phyloP scores from a whole-genome alignment of 2,113 vertebrate genomes.

The Petaurus breviceps region DNA sequence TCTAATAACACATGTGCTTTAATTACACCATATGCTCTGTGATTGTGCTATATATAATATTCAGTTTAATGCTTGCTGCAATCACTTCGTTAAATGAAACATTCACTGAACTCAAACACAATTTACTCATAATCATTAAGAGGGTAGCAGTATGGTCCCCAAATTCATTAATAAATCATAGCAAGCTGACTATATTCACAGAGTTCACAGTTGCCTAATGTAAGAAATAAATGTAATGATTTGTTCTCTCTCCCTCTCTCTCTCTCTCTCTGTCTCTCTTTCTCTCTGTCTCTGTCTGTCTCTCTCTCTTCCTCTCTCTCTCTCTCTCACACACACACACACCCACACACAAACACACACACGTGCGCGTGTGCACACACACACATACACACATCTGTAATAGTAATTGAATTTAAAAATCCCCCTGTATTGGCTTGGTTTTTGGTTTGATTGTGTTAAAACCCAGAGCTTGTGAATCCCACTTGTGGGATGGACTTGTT shows the following conservation, averaged over 20 bases:
- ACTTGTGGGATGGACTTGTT: too few relatives aligned
- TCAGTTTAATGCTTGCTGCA: slow-evolving; percentile 9
- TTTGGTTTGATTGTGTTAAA: too few relatives aligned
- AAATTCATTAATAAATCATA: slow-evolving; percentile 40
- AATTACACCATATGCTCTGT: slow-evolving; percentile 35
- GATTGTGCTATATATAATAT: slow-evolving; percentile 25
- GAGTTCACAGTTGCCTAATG: not conserved
- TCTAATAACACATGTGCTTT: slow-evolving; percentile 14
- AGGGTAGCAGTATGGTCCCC: not conserved
- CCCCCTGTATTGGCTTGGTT: too few relatives aligned
- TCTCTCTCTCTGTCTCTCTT: not conserved
- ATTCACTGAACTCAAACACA: slow-evolving; percentile 29
- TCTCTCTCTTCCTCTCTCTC: too few relatives aligned
- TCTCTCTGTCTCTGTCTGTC: too few relatives aligned
- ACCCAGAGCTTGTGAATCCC: too few relatives aligned
- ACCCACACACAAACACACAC: too few relatives aligned
- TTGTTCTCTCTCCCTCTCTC: too few relatives aligned
- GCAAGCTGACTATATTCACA: not conserved
- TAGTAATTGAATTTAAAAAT: too few relatives aligned
- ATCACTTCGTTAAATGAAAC: slow-evolving; percentile 35
- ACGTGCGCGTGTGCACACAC: too few relatives aligned
- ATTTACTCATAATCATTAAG: slow-evolving; percentile 8
- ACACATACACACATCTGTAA: not conserved
- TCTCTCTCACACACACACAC: too few relatives aligned
- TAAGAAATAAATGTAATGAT: slow-evolving; percentile 5